Evolutionary conservation across 2,797 vertebrate genomes (phyloP), one percentile per base, ranked within the genome.

Genomic region (Leucoraja ocellata): DNA sequence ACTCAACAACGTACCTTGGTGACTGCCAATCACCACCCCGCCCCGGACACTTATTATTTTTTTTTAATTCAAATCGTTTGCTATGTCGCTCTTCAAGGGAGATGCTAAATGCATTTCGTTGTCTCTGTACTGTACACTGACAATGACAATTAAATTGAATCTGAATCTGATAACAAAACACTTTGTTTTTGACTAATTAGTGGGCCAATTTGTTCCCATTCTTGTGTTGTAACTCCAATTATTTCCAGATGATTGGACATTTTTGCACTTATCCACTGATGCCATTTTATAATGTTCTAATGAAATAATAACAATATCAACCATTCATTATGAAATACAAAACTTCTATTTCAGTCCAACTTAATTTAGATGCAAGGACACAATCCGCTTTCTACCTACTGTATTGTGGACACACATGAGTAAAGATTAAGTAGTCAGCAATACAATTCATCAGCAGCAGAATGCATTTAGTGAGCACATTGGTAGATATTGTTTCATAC

Each of bases 351-450:
- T 88, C 84, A 88, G 84, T 88, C 7, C 4, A 32, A 16, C 61
- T 88, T 88, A 88, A 65, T 88, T 88, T 88, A 68, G 61, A 88
- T 88, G 84, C 84, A 88, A 36, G 61, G 84, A 63, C 84, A 65
- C 18, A 88, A 36, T 36, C 61, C 84, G 1, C 16, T 88, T 68
- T 68, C 61, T 88, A 36, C 63, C 63, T 21, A 88, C 61, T 88
- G 5, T 16, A 16, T 16, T 88, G n/a, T 88, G 61, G 61, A 88
- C n/a, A 68, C n/a, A 68, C 84, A 68, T n/a, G 28, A 61, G 23
- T 86, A 86, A 86, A 88, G 61, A 88, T 32, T 32, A 36, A 88
- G 61, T 68, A 9, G 63, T 68, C 84, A 88, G 84, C 14, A 88
- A 63, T 63, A n/a, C 61, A 63, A 88, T 88, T 88, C 61, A 68